Evolutionary conservation across 2,797 vertebrate species (phyloP).

Genomic region (Bovichtus variegatus): DNA sequence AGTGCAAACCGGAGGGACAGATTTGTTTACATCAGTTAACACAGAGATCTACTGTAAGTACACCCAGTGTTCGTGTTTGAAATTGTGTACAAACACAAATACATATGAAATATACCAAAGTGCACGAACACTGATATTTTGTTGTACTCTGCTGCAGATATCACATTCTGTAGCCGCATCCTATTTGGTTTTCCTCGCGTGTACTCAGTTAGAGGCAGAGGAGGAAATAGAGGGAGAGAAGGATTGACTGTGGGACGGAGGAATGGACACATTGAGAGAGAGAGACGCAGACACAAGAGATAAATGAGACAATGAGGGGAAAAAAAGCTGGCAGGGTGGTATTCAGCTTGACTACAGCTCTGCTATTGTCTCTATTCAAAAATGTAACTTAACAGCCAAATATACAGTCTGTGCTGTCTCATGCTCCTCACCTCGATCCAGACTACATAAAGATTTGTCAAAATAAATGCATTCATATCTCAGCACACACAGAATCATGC

Average conservation of each 20-base stretch:
- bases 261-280: slow-evolving; percentile 31
- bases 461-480: slow-evolving; percentile 12
- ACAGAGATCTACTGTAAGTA: slow-evolving; percentile 8
- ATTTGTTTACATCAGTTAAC: slow-evolving; percentile 19
- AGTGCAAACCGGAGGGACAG: slow-evolving; percentile 11
- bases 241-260: slow-evolving; percentile 13
- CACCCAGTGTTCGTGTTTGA: background rate
- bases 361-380: slow-evolving; percentile 39
- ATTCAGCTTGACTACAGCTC: slow-evolving; percentile 37
- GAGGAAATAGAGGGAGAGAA: slow-evolving; percentile 5
- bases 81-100: slow-evolving; percentile 8
- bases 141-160: slow-evolving; percentile 4
- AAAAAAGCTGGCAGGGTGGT: slow-evolving; percentile 25
- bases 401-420: slow-evolving; percentile 15
- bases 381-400: slow-evolving; percentile 34
- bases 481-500: background rate
- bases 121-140: background rate
- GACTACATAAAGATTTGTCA: slow-evolving; percentile 7
- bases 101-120: background rate
- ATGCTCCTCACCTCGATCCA: background rate
- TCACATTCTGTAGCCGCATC: slow-evolving; percentile 7
- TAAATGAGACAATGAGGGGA: slow-evolving; percentile 35
- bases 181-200: slow-evolving; percentile 18
- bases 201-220: slow-evolving; percentile 9
- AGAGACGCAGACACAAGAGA: slow-evolving; percentile 7